Percentiles rank a stretch among this genome's conserved stretches.
phyloP scores from a whole-genome alignment of 2,797 vertebrate species.

The Betta splendens region DNA sequence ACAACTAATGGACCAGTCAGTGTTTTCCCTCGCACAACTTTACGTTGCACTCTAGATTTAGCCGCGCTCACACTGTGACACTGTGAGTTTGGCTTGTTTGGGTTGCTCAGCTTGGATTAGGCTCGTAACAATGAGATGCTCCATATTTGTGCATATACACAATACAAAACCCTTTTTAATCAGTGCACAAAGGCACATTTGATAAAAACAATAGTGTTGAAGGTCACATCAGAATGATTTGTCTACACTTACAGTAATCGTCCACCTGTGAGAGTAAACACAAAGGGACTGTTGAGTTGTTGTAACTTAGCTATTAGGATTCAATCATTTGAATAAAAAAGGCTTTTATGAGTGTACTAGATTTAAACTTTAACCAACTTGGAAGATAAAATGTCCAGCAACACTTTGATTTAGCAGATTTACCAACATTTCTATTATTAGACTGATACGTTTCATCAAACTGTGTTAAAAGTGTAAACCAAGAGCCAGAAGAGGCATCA shows the following conservation, averaged over 20 bases:
- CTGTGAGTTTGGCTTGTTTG: conserved; percentile 17
- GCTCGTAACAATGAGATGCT: neutral
- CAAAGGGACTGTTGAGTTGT: too few species aligned
- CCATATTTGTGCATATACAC: neutral
- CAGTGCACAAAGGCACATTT: neutral
- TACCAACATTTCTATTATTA: too few species aligned
- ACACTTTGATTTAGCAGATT: too few species aligned
- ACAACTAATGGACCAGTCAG: conserved; percentile 84
- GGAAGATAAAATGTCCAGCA: too few species aligned
- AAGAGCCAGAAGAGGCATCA: too few species aligned
- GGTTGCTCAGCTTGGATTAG: neutral
- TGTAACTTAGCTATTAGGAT: too few species aligned
- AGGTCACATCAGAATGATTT: conserved; percentile 1
- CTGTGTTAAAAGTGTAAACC: too few species aligned
- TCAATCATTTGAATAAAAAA: too few species aligned
- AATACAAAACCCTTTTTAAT: neutral
- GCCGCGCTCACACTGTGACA: conserved; percentile 20
- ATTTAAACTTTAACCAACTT: too few species aligned
- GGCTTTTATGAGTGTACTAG: too few species aligned
- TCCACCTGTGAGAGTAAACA: neutral
- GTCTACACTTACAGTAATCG: too few species aligned
- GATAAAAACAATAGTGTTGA: neutral
- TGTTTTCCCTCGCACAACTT: conserved; percentile 76
- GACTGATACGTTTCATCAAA: too few species aligned
- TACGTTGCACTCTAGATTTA: conserved; percentile 48